A percentile compares a stretch with the other conserved stretches of the same genome.
Evolutionary conservation across 2,888 invertebrate genomes (phyloP).

Genomic region (Agrotis puta): DNA sequence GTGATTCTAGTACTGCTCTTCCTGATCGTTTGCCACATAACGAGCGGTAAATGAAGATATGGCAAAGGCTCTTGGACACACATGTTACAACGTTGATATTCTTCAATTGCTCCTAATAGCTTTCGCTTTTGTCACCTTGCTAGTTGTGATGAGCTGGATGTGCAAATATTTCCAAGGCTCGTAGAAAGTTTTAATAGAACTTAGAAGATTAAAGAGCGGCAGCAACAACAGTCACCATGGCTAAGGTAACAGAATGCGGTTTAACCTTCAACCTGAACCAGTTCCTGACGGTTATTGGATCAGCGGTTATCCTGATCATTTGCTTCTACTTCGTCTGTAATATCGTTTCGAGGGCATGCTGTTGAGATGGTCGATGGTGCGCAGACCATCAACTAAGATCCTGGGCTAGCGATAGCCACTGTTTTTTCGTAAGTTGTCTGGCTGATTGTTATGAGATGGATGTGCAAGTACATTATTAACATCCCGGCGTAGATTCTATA

Average conservation of each 20-base stretch:
- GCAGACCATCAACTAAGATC: slow-evolving; percentile 24
- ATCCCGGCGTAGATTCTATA: slow-evolving; percentile 61
- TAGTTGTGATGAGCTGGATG: slow-evolving; percentile 83
- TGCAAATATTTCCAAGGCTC: slow-evolving; percentile 79
- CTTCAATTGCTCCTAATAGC: slow-evolving; percentile 78
- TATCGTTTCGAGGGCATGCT: slow-evolving; percentile 42
- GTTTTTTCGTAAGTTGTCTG: slow-evolving; percentile 74
- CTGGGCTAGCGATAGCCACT: slow-evolving; percentile 57
- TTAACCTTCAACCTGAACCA: slow-evolving; percentile 63
- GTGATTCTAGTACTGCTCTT: slow-evolving; percentile 81
- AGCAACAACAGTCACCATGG: slow-evolving; percentile 15
- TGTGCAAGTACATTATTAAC: slow-evolving; percentile 72
- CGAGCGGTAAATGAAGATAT: slow-evolving; percentile 73
- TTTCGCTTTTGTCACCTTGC: slow-evolving; percentile 79
- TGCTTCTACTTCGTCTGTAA: slow-evolving; percentile 66
- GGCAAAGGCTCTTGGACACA: slow-evolving; percentile 25
- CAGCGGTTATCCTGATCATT: slow-evolving; percentile 61
- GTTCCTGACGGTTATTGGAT: slow-evolving; percentile 68
- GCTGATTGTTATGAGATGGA: slow-evolving; percentile 72
- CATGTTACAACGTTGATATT: slow-evolving; percentile 74
- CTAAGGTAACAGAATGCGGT: slow-evolving; percentile 19
- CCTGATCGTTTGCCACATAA: slow-evolving; percentile 81
- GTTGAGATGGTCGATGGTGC: not conserved
- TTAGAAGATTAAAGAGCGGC: not conserved
- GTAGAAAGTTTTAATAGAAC: slow-evolving; percentile 19